These are phyloP conservation scores for Neoniphon sammara DNA, from an alignment of 2,797 vertebrate species.

Conservation along the genomic window DNA sequence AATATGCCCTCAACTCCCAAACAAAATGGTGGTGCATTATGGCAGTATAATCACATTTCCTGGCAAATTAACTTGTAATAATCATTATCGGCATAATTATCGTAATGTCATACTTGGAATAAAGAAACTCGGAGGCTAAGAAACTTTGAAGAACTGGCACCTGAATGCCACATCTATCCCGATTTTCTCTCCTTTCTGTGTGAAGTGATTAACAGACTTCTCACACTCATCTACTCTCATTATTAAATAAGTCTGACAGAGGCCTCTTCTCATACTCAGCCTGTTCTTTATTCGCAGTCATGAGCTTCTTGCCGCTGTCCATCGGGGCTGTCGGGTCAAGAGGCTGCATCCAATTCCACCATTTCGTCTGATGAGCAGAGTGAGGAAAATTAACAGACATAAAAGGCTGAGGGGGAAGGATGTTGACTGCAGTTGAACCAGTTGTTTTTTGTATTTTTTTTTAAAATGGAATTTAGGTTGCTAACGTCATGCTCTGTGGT, in stretches of 20 bases:
- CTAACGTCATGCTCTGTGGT: constrained; percentile 4
- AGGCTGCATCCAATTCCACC: constrained; percentile 55
- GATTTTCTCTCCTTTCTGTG: constrained; percentile 50
- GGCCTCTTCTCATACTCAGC: constrained; percentile 55
- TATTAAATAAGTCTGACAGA: constrained; percentile 63
- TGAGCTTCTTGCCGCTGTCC: constrained; percentile 50
- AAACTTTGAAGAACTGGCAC: constrained; percentile 42
- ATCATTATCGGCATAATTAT: constrained; percentile 38
- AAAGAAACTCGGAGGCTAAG: constrained; percentile 26
- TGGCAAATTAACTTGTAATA: constrained; percentile 32
- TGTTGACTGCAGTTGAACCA: constrained; percentile 28
- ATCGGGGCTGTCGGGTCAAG: constrained; percentile 52
- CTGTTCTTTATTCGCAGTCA: constrained; percentile 67
- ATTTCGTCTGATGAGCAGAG: constrained; percentile 47
- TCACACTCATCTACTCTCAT: constrained; percentile 58
- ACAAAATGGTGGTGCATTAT: constrained; percentile 57
- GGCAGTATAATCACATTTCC: constrained; percentile 39
- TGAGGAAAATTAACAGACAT: constrained; percentile 55
- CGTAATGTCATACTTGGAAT: constrained; percentile 5
- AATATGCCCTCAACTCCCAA: constrained; percentile 51
- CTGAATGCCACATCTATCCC: constrained; percentile 49
- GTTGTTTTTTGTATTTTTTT: constrained; percentile 36
- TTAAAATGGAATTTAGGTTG: constrained; percentile 5
- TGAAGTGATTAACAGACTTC: constrained; percentile 62
- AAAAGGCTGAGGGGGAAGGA: constrained; percentile 46